Evolutionary conservation across 2,797 vertebrate species (phyloP), one percentile per base, ranked within the genome.

Genomic region (Ceryle rudis): DNA sequence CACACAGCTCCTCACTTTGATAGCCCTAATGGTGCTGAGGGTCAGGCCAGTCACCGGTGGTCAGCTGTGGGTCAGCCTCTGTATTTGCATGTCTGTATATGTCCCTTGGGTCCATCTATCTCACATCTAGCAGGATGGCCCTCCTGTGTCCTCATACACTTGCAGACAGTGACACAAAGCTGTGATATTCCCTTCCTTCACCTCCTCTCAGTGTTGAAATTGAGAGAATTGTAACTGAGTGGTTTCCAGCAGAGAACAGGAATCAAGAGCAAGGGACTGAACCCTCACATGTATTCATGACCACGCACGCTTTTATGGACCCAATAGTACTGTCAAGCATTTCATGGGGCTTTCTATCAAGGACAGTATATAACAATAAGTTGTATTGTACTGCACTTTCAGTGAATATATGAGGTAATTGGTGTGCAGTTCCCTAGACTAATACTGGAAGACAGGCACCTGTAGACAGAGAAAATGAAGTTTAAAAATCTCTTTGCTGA

Each of bases 331-430:
- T 93, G 94, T 95, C 93, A 95, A 77, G 82, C 85, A 95, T 95
- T 95, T 93, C 96, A 94, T 87, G 86, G 81, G 62, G 90, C 92
- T 91, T 88, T 96, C 91, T 87, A 80, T 96, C 96, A 95, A 93
- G 93, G 90, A 89, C 90, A 90, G 90, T 94, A 51, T 90, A 94
- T 95, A 97, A 97, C 96, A 96, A 94, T 97, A 92, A 90, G 71
- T 93, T 93, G 96, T 85, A 97, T 95, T 95, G 96, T 95, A 92
- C 90, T 96, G 96, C 88, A 85, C 95, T 96, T 95, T 79, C 94
- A 93, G 95, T 95, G 95, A 97, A 95, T 96, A 93, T 95, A 95
- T 95, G 90, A 95, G 94, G 95, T 96, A 97, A 96, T 95, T 95
- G 96, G 93, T 91, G 93, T 96, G 96, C 93, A 97, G 95, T 96